These are phyloP conservation scores for Crocodylus rhombifer DNA, from an alignment of 2,797 vertebrate species.

Conservation along the genomic window DNA sequence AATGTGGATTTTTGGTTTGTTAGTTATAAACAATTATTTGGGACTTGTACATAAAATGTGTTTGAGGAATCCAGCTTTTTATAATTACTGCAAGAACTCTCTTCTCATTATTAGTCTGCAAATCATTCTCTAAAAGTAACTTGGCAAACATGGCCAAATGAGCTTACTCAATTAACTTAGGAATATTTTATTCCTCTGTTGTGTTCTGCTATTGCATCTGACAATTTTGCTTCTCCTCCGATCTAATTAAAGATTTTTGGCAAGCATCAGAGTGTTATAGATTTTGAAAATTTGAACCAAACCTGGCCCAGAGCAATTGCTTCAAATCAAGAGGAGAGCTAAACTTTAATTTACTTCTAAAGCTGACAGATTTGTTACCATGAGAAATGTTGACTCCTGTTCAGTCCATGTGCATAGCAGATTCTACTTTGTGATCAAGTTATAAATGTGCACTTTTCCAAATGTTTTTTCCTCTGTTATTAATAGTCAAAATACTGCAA, in stretches of 20 bases:
- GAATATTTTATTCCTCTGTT: constrained; percentile 75
- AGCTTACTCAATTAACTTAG: constrained; percentile 75
- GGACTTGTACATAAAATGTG: constrained; percentile 22
- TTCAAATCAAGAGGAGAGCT: constrained; percentile 57
- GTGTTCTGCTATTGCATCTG: constrained; percentile 63
- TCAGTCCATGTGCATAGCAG: constrained; percentile 5
- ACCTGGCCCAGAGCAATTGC: constrained; percentile 43
- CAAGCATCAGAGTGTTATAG: constrained; percentile 57
- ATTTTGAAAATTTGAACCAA: constrained; percentile 67
- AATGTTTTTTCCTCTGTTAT: background rate
- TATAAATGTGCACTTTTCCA: background rate
- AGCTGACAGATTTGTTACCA: constrained; percentile 53
- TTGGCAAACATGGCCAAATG: constrained; percentile 73
- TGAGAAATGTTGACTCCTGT: constrained; percentile 15
- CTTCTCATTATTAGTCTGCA: constrained; percentile 66
- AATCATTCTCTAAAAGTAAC: constrained; percentile 73
- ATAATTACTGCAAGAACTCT: constrained; percentile 63
- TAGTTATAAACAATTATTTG: constrained; percentile 26
- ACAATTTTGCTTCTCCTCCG: constrained; percentile 68
- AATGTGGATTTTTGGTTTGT: constrained; percentile 20
- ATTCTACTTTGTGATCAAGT: background rate
- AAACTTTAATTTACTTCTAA: constrained; percentile 57
- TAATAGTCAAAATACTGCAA: background rate
- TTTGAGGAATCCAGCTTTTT: constrained; percentile 65
- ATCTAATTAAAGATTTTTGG: constrained; percentile 74